Conservation (phyloP, 2,113 vertebrate species). For the Zapus hudsonius region DNA sequence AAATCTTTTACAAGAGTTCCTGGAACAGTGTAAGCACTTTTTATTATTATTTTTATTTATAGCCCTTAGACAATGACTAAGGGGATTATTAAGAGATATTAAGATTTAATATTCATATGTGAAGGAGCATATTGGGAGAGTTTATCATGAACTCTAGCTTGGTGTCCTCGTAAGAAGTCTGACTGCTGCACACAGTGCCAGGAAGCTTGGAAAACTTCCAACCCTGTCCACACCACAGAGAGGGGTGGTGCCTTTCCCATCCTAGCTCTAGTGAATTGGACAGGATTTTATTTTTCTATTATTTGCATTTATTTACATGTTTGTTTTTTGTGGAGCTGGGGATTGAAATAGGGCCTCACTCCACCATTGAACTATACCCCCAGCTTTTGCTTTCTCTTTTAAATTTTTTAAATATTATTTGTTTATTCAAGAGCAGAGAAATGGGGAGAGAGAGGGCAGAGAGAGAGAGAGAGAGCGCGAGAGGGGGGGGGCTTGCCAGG, state of each 20-base stretch:
- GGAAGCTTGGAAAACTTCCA: not conserved
- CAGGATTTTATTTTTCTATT: not conserved
- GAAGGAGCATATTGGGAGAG: not conserved
- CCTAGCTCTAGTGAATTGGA: not conserved
- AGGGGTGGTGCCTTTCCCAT: not conserved
- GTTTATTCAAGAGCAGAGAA: too few species aligned
- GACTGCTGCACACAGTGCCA: not conserved
- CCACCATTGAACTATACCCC: not conserved
- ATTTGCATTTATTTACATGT: not conserved
- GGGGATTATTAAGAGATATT: not conserved
- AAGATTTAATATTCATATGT: not conserved
- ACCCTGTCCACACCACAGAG: not conserved
- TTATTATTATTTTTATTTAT: slow-evolving; percentile 5
- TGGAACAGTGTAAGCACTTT: not conserved
- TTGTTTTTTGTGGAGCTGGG: not conserved
- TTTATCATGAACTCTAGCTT: not conserved
- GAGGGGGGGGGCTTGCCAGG: too few species aligned
- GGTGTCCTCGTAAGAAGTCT: not conserved
- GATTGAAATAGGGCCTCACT: not conserved
- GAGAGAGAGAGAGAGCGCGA: too few species aligned
- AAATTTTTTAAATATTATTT: too few species aligned
- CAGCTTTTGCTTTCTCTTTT: too few species aligned
- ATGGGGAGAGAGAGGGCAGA: too few species aligned
- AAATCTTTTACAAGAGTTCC: not conserved
- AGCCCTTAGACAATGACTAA: not conserved